phyloP scores from a whole-genome alignment of 53 echinoderm and acorn worm species.

The Astropecten irregularis region DNA sequence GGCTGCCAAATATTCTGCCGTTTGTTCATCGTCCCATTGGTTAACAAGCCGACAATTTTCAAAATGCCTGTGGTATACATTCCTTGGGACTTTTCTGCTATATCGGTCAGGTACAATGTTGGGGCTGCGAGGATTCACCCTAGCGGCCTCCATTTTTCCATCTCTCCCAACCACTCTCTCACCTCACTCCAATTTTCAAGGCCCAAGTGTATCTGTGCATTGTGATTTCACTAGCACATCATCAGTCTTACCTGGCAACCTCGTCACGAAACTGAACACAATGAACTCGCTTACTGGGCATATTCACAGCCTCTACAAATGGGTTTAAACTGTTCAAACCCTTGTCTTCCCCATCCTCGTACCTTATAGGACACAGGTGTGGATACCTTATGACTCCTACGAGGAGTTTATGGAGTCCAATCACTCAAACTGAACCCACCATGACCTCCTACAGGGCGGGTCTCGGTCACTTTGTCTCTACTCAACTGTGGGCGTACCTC shows the following conservation, averaged over 20 bases:
- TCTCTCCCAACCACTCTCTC: neutral
- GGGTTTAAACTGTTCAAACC: neutral
- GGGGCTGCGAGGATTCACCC: neutral
- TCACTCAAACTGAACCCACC: too few species aligned
- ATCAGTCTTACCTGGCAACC: neutral
- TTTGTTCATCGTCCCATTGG: neutral
- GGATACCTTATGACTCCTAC: neutral
- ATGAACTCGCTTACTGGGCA: too few species aligned
- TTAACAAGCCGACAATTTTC: constrained; percentile 12
- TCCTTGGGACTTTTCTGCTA: constrained; percentile 20
- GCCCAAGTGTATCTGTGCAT: neutral
- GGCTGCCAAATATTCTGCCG: constrained; percentile 2
- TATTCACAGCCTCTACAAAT: neutral
- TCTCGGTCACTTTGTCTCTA: neutral
- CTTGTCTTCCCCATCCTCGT: too few species aligned
- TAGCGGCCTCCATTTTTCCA: neutral
- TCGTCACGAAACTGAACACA: neutral
- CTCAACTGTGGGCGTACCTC: neutral
- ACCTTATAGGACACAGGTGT: neutral
- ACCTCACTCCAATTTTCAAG: neutral
- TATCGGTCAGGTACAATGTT: constrained; percentile 30
- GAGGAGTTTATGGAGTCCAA: neutral
- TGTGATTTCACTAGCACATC: neutral
- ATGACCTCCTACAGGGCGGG: too few species aligned
- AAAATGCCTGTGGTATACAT: constrained; percentile 25